A percentile compares a stretch with the other conserved stretches of the same genome.
phyloP scores from a whole-genome alignment of 2,113 vertebrate species.

The Malurus alboscapulatus region DNA sequence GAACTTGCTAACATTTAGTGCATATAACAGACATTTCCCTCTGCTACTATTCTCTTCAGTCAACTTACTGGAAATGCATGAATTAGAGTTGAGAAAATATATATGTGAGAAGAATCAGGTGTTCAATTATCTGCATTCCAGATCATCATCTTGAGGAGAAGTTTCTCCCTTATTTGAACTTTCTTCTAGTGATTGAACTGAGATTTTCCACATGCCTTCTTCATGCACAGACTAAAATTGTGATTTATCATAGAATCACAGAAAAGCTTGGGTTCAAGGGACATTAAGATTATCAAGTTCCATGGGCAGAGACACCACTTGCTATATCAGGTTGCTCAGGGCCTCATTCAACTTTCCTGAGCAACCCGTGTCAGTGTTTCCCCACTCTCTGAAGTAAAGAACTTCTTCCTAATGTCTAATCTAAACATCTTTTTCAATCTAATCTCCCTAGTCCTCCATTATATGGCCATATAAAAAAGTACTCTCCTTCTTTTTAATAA shows the following conservation, averaged over 20 bases:
- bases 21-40: background rate
- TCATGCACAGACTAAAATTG: background rate
- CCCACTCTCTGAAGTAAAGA: background rate
- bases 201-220: background rate
- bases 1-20: background rate
- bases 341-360: background rate
- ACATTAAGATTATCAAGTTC: background rate
- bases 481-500: background rate
- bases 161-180: background rate
- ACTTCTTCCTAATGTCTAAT: background rate
- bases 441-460: background rate
- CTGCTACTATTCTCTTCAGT: background rate
- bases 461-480: background rate
- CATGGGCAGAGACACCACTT: background rate
- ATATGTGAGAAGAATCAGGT: background rate
- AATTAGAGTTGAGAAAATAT: background rate
- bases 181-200: background rate
- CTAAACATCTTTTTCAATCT: background rate
- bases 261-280: background rate
- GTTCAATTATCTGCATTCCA: background rate
- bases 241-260: background rate
- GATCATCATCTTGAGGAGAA: background rate
- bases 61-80: background rate
- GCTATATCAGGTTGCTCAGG: background rate
- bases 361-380: fast-evolving